These are phyloP conservation scores for Myrmophylax atrothorax DNA, from an alignment of 2,113 vertebrate genomes.

Conservation along the genomic window DNA sequence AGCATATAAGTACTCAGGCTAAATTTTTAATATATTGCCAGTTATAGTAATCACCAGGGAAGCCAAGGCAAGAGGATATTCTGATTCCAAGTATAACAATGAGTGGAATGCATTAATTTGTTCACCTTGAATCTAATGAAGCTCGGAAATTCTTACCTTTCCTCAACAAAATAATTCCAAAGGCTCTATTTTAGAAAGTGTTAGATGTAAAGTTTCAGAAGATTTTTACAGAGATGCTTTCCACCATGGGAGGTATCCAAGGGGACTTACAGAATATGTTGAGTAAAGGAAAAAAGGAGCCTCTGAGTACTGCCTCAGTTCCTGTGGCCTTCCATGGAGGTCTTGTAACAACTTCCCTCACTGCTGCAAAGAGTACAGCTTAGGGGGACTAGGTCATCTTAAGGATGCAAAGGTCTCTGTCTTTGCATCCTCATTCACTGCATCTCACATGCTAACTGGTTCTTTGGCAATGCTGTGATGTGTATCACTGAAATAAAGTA, in stretches of 20 bases:
- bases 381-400: background rate
- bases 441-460: background rate
- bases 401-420: background rate
- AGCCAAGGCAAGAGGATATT: background rate
- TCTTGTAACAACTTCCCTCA: background rate
- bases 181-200: background rate
- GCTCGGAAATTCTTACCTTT: background rate
- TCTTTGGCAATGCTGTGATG: background rate
- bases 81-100: background rate
- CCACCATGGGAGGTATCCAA: background rate
- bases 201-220: background rate
- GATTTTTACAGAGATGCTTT: background rate
- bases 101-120: background rate
- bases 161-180: background rate
- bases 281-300: background rate
- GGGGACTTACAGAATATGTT: fast-evolving
- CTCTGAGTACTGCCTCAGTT: background rate
- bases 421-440: background rate
- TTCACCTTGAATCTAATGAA: background rate
- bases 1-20: background rate
- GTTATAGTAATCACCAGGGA: background rate
- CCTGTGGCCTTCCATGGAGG: fast-evolving
- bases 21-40: conserved; percentile 25
- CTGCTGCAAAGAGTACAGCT: fast-evolving
- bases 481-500: background rate